Evolutionary conservation across 2,888 invertebrate species (phyloP).

Genomic region (Bruchidius siliquastri): DNA sequence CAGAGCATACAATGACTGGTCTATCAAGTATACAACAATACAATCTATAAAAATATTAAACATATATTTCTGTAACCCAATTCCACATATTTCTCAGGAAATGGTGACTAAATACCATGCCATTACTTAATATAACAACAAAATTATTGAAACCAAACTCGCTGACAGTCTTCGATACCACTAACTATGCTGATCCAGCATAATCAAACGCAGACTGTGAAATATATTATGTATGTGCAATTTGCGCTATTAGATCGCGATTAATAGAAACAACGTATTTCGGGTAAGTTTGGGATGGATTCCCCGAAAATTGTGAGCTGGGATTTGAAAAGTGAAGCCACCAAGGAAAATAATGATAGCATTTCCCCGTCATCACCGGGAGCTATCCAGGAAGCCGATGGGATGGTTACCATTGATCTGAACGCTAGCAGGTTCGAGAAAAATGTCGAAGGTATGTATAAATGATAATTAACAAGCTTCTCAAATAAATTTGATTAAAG

Average conservation of each 20-base stretch:
- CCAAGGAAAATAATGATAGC: slow-evolving; percentile 1
- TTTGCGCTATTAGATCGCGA: background rate
- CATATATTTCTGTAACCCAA: background rate
- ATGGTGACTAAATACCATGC: background rate
- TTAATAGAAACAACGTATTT: background rate
- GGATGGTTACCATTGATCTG: slow-evolving; percentile 40
- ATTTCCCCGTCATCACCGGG: slow-evolving; percentile 16
- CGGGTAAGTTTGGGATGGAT: background rate
- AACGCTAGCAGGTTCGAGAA: slow-evolving; percentile 23
- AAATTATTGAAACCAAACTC: background rate
- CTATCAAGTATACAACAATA: background rate
- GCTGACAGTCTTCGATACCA: background rate
- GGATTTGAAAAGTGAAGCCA: slow-evolving; percentile 7
- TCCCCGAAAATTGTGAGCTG: background rate
- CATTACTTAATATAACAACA: background rate
- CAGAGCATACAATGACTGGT: background rate
- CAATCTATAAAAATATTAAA: background rate
- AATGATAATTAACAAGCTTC: background rate
- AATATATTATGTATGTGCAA: background rate
- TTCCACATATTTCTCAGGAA: background rate
- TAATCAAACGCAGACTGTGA: background rate
- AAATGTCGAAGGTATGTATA: slow-evolving; percentile 13
- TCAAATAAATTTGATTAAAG: too few species aligned
- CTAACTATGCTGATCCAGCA: background rate
- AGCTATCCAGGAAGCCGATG: slow-evolving; percentile 39